Percentiles rank a stretch among this genome's conserved stretches.
These are phyloP conservation scores for Glomeris marginata DNA, from an alignment of 2,888 invertebrate species.

Conservation along the genomic window DNA sequence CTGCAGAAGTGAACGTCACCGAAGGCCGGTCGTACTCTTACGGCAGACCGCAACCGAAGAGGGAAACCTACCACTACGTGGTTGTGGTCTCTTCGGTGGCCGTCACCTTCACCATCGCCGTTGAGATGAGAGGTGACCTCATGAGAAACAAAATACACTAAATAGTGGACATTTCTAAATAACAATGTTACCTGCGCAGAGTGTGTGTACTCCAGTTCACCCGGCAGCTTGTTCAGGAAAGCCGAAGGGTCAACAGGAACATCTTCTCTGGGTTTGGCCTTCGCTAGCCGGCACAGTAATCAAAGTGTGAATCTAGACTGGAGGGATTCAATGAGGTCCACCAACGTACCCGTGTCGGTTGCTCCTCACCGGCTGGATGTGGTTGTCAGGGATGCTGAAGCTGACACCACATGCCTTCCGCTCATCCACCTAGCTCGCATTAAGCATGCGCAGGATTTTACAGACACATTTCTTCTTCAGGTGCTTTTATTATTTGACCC, in stretches of 20 bases:
- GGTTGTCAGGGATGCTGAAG: too few relatives aligned
- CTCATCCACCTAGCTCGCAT: constrained; percentile 18
- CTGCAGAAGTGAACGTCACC: constrained; percentile 23
- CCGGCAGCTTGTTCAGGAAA: too few relatives aligned
- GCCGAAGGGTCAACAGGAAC: too few relatives aligned
- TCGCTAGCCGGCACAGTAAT: constrained; percentile 11
- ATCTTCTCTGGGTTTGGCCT: too few relatives aligned
- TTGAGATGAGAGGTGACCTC: constrained; percentile 22
- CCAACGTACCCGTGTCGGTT: background rate
- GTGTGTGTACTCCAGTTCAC: too few relatives aligned
- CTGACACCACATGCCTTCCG: constrained; percentile 15
- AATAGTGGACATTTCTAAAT: too few relatives aligned
- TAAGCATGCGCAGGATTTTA: constrained; percentile 33
- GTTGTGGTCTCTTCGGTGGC: constrained; percentile 32
- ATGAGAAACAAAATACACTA: too few relatives aligned
- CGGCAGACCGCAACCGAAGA: constrained; percentile 30
- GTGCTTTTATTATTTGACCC: too few relatives aligned
- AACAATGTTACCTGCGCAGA: background rate
- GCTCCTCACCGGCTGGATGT: too few relatives aligned
- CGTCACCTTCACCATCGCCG: constrained; percentile 31
- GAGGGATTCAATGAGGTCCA: constrained; percentile 3
- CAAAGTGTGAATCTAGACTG: constrained; percentile 13
- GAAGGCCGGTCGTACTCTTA: constrained; percentile 27
- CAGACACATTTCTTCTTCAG: constrained; percentile 33
- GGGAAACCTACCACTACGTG: constrained; percentile 36